These are phyloP conservation scores for Ostrea edulis DNA, from an alignment of 1,140 invertebrate species.

Conservation along the genomic window DNA sequence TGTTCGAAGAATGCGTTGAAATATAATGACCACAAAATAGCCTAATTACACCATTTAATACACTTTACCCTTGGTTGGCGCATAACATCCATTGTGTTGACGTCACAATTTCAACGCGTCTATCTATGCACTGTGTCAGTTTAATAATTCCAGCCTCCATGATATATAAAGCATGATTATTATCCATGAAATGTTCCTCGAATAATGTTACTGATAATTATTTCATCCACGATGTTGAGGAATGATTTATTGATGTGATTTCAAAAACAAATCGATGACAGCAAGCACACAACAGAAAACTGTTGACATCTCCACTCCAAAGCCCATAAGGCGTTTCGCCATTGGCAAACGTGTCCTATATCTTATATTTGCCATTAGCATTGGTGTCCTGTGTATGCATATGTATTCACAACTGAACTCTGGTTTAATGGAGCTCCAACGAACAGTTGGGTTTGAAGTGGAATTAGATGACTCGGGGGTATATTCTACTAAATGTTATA, in stretches of 20 bases:
- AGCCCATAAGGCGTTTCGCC: neutral
- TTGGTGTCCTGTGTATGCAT: too few species aligned
- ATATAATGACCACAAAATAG: neutral
- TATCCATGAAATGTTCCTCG: neutral
- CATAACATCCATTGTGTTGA: conserved; percentile 3
- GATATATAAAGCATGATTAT: neutral
- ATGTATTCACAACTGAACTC: too few species aligned
- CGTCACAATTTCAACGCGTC: neutral
- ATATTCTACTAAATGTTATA: too few species aligned
- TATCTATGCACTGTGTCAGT: neutral
- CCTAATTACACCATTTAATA: conserved; percentile 20
- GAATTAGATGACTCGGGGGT: too few species aligned
- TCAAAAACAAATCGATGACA: conserved; percentile 26
- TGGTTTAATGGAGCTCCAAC: too few species aligned
- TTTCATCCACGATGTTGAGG: neutral
- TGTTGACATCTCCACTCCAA: conserved; percentile 8
- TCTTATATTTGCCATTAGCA: too few species aligned
- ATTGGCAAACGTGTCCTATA: too few species aligned
- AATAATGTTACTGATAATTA: neutral
- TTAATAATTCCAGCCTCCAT: neutral
- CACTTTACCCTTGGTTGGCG: conserved; percentile 20
- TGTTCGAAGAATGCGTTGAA: neutral
- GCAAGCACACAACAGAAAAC: neutral
- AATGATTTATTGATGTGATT: conserved; percentile 30
- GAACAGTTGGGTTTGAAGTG: too few species aligned